Base-by-base conservation (phyloP, 1,140 invertebrate genomes). In the Ephestia elutella region DNA sequence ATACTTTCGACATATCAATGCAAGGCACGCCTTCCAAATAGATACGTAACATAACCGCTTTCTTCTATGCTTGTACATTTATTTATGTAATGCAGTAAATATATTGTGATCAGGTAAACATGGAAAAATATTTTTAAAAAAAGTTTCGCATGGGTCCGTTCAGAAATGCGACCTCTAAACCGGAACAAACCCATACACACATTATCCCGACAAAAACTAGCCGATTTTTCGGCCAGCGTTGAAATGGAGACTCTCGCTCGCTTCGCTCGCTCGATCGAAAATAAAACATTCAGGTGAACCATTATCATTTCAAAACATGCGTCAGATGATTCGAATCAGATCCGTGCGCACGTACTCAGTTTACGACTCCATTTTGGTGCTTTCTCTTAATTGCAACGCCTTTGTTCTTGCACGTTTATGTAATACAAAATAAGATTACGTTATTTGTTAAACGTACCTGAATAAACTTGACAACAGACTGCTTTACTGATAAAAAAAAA, bases 51-150 rank as follows among this genome's bases (percentile, higher is more conserved):
- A 59, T 63, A 62, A 60, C 61, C 58, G 66, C 70, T 72, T 72
- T 72, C 70, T 65, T 66, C 64, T 66, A 66, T 54, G 68, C 63
- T 54, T 54, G 60, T 56, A 64, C 63, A 66, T 68, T 68, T 32
- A 69, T 63, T 54, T 50, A 25, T 10, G 32, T 54, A 35, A 54
- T 54, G 17, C 18, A 57, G 17, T 17, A 51, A 9, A 28, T 7
- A 25, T 25, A 25, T 25, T 25, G 21, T 25, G 21, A 25, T 7
- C n/a, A n/a, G 21, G 21, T n/a, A n/a, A 25, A 11, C 30, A 10
- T 32, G 30, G 9, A 5, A 9, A 32, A 32, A 32, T 32, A 32
- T 32, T 32, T 8, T 32, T 2, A 5, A 32, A 32, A 32, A 32
- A 7, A 25, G 2, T 25, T n/a, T n/a, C n/a, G n/a, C n/a, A n/a